phyloP scores from a whole-genome alignment of 2,797 vertebrate genomes.

The Tapirus indicus region DNA sequence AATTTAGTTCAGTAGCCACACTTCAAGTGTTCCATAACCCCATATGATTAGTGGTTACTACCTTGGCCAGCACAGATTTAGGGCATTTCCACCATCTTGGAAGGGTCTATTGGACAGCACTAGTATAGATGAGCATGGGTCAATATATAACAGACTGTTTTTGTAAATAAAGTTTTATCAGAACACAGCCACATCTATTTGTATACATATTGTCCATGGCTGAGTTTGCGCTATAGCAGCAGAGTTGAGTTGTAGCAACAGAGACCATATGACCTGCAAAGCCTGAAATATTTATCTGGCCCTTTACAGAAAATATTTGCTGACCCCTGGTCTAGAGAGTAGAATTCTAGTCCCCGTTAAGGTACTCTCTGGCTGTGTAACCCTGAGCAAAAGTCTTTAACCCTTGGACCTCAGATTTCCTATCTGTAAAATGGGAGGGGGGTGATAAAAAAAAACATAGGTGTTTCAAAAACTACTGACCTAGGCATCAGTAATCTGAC shows the following conservation, averaged over 20 bases:
- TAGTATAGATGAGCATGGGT: background rate
- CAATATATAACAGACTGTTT: background rate
- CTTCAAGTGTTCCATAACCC: background rate
- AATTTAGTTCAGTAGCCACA: background rate
- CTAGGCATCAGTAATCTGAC: background rate
- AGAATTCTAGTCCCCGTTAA: background rate
- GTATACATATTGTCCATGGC: background rate
- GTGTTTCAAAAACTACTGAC: background rate
- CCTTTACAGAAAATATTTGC: background rate
- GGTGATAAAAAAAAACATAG: background rate
- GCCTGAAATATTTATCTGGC: background rate
- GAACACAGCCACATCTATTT: background rate
- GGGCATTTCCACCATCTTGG: background rate
- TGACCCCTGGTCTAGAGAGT: background rate
- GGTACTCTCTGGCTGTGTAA: background rate
- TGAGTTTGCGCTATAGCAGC: background rate
- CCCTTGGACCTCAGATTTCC: background rate
- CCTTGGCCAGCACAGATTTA: background rate
- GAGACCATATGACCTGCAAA: background rate
- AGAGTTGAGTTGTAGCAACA: background rate
- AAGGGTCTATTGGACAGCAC: background rate
- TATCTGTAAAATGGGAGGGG: background rate
- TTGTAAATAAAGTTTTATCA: constrained; percentile 32
- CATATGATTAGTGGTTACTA: background rate
- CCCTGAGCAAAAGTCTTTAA: background rate